Evolutionary conservation across 2,797 vertebrate species (phyloP).

Genomic region (Lagodon rhomboides): DNA sequence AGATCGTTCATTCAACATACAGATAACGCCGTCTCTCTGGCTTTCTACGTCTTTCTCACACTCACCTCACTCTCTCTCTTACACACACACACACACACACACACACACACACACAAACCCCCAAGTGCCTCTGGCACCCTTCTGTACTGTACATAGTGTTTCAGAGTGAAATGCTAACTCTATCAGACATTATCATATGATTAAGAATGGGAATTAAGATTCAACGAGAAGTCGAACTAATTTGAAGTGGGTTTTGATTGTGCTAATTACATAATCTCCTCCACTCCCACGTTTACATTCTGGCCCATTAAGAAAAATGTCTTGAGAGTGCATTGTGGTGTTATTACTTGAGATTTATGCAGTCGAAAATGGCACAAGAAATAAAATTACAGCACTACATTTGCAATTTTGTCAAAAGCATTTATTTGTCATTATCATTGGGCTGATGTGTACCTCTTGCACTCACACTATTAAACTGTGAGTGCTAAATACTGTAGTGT

Average conservation of each 20-base stretch:
- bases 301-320: slow-evolving; percentile 54
- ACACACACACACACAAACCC: not conserved
- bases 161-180: slow-evolving; percentile 66
- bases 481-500: slow-evolving; percentile 25
- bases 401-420: slow-evolving; percentile 59
- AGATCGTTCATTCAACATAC: slow-evolving; percentile 50
- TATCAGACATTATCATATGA: slow-evolving; percentile 69
- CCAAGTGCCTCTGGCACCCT: slow-evolving; percentile 22
- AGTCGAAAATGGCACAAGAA: slow-evolving; percentile 40
- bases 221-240: slow-evolving; percentile 62
- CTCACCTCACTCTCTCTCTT: not conserved
- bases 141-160: slow-evolving; percentile 45
- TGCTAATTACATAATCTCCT: slow-evolving; percentile 71
- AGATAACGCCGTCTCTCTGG: slow-evolving; percentile 26
- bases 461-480: slow-evolving; percentile 60
- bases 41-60: slow-evolving; percentile 6
- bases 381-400: slow-evolving; percentile 29
- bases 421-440: slow-evolving; percentile 61
- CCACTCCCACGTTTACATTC: slow-evolving; percentile 52
- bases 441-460: slow-evolving; percentile 37
- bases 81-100: not conserved
- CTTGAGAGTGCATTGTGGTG: slow-evolving; percentile 29
- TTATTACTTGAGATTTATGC: slow-evolving; percentile 38
- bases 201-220: slow-evolving; percentile 69
- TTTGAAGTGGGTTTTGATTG: slow-evolving; percentile 72